phyloP scores from a whole-genome alignment of 1,140 invertebrate species.

The Bilobella aurantiaca region DNA sequence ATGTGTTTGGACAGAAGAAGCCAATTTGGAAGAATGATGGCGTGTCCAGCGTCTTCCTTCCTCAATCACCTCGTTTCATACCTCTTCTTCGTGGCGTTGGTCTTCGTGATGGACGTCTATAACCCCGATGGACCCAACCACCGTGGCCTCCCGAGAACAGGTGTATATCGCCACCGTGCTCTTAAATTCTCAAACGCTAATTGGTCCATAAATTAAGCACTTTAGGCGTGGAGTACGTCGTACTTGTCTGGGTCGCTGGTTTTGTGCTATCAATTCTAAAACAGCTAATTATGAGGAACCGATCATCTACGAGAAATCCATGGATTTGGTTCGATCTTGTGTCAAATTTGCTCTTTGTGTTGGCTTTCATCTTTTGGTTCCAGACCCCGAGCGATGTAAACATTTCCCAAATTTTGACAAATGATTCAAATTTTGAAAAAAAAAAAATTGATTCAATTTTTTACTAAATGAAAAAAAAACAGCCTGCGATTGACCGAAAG shows the following conservation, averaged over 20 bases:
- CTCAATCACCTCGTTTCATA: background rate
- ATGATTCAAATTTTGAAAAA: background rate
- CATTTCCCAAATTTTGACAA: background rate
- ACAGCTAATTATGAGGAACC: background rate
- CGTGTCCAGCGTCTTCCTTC: background rate
- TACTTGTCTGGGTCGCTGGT: background rate
- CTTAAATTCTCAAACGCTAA: background rate
- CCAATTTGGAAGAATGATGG: background rate
- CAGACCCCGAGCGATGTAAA: background rate
- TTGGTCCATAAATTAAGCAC: background rate
- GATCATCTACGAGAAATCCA: background rate
- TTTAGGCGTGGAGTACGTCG: background rate
- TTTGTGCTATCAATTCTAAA: background rate
- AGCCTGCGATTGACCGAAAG: background rate
- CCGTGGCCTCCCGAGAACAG: background rate
- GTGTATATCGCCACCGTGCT: background rate
- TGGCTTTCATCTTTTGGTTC: background rate
- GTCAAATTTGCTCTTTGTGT: background rate
- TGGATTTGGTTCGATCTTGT: background rate
- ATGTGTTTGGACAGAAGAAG: background rate
- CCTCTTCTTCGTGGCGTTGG: background rate
- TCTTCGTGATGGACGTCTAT: background rate
- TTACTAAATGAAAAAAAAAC: too few species aligned
- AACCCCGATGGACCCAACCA: background rate
- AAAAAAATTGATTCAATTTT: too few species aligned